phyloP scores from a whole-genome alignment of 2,113 vertebrate genomes.

The Zapornia atra region DNA sequence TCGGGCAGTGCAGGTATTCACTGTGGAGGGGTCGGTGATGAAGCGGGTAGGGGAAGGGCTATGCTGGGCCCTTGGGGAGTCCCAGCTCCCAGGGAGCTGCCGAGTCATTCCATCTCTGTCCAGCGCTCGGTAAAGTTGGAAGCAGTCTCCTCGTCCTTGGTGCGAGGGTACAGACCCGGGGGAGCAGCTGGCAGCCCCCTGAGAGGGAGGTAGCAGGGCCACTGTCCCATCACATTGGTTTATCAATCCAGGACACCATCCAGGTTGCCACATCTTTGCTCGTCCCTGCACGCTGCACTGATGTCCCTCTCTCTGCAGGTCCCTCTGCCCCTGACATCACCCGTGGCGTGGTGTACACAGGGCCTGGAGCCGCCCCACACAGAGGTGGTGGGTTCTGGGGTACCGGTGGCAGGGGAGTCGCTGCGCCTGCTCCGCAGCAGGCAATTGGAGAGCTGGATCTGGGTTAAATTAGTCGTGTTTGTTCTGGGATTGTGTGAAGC shows the following conservation, averaged over 20 bases:
- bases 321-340: background rate
- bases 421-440: background rate
- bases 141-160: background rate
- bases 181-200: too few species aligned
- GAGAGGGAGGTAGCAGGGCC: too few species aligned
- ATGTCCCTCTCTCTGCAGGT: background rate
- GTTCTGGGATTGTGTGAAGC: background rate
- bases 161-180: background rate
- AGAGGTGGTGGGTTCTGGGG: background rate
- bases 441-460: background rate
- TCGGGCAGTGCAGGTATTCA: background rate
- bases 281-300: accelerated
- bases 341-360: too few species aligned
- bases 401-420: accelerated
- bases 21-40: background rate
- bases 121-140: background rate
- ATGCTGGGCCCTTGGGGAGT: background rate
- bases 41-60: background rate
- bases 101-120: too few species aligned
- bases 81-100: background rate
- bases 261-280: background rate
- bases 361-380: too few species aligned
- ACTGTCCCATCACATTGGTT: too few species aligned
- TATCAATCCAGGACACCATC: background rate
- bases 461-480: background rate